Percentiles rank a stretch among this genome's conserved stretches.
Evolutionary conservation across 2,888 invertebrate species (phyloP).

Genomic region (Oligia strigilis): DNA sequence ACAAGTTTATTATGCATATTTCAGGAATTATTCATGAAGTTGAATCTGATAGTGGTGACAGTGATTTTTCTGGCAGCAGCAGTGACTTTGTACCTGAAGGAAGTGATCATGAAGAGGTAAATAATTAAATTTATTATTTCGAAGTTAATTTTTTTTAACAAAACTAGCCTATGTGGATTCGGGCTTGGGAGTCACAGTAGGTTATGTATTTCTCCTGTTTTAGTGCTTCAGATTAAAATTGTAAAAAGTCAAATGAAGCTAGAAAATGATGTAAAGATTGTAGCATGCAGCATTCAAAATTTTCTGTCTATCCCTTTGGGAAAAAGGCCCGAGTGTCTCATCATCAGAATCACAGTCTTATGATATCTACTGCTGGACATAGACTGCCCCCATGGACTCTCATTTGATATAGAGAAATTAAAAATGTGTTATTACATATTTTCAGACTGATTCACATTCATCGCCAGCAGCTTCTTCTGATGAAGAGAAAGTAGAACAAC

Average conservation of each 20-base stretch:
- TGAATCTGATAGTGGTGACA: slow-evolving; percentile 85
- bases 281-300: not conserved
- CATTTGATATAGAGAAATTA: not conserved
- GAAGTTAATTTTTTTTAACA: not conserved
- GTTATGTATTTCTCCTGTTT: not conserved
- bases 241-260: not conserved
- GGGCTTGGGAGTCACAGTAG: not conserved
- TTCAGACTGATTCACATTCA: slow-evolving; percentile 70
- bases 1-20: slow-evolving; percentile 57
- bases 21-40: slow-evolving; percentile 85
- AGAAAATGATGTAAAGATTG: not conserved
- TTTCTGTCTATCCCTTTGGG: not conserved
- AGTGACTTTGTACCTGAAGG: slow-evolving; percentile 87
- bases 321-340: not conserved
- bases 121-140: slow-evolving; percentile 63
- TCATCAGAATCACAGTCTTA: not conserved
- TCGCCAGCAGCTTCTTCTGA: slow-evolving; percentile 69
- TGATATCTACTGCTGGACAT: not conserved
- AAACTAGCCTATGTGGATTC: too few relatives aligned
- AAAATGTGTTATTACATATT: not conserved
- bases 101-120: slow-evolving; percentile 80
- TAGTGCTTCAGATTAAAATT: not conserved
- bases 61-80: slow-evolving; percentile 88
- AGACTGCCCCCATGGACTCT: not conserved
- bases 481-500: slow-evolving; percentile 66